phyloP scores from a whole-genome alignment of 2,888 invertebrate species.

The Cantharis nigra region DNA sequence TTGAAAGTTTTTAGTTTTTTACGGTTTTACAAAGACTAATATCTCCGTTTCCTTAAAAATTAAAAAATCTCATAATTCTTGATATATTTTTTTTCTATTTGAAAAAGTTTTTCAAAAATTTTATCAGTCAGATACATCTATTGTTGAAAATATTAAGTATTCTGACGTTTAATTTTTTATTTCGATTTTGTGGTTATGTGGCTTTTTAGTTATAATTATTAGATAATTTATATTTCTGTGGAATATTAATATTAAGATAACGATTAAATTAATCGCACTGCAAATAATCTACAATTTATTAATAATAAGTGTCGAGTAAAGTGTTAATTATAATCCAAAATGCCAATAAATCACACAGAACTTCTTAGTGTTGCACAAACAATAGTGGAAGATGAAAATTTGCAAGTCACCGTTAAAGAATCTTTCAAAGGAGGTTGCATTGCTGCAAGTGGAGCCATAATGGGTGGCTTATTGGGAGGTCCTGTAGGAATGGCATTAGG shows the following conservation, averaged over 20 bases:
- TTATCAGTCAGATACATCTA: neutral
- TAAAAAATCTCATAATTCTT: neutral
- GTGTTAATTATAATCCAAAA: constrained; percentile 4
- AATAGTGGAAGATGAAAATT: constrained; percentile 46
- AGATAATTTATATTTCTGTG: too few species aligned
- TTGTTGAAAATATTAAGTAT: neutral
- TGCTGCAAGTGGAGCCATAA: constrained; percentile 46
- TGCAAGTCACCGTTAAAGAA: constrained; percentile 47
- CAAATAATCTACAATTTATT: neutral
- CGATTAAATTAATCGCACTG: neutral
- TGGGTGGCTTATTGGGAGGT: constrained; percentile 50
- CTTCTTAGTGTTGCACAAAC: constrained; percentile 44
- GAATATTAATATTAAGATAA: neutral
- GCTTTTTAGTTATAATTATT: too few species aligned
- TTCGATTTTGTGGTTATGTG: too few species aligned
- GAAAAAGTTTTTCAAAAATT: neutral
- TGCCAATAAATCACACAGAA: constrained; percentile 40
- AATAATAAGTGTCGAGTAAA: neutral
- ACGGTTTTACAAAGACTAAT: neutral
- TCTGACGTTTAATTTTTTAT: neutral
- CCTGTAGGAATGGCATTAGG: constrained; percentile 52
- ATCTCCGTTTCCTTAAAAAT: neutral
- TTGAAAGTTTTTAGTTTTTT: neutral
- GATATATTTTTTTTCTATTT: too few species aligned
- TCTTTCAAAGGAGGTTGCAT: constrained; percentile 49